Base-by-base conservation (phyloP, 2,797 vertebrate genomes). In the Melanotaenia boesemani region DNA sequence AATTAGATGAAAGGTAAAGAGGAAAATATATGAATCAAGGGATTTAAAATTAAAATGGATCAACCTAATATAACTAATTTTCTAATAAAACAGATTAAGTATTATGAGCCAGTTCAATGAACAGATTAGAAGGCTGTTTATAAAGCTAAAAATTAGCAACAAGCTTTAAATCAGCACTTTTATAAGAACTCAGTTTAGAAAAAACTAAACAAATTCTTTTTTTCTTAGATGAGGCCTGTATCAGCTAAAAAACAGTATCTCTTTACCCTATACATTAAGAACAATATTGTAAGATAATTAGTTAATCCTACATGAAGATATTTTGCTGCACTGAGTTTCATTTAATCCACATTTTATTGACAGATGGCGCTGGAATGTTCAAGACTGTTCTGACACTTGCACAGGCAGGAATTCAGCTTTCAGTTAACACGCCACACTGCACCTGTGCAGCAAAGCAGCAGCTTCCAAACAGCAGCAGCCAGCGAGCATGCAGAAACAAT, bases 241-340 rank as follows among this genome's bases (percentile, higher is more conserved):
- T 59, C 63, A 73, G 6, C 2, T 48, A 2, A 26, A 58, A 54
- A 63, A 37, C 36, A 50, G 30, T 41, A 30, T 70, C 37, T 44
- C 54, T 67, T 62, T 58, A 70, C 58, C 55, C 61, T 50, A 62
- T 67, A 78, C 60, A 80, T 34, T 82, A 54, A 60, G 16, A 79
- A 66, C 41, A 65, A 66, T 70, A 72, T 74, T 71, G 60, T 72
- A 22, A 72, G 73, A 81, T 78, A 86, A 89, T 87, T 76, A 89
- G 72, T 63, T 15, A 67, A 76, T 77, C 64, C 64, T 82, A 81
- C 63, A 78, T 69, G 44, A 60, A 72, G 74, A 77, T 62, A 46
- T 16, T 58, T 41, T 56, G 64, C 79, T 69, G 34, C 39, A 58
- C 67, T 63, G 77, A 86, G 75, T 81, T 58, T 58, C 15, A 76